phyloP scores from a whole-genome alignment of 2,113 vertebrate genomes.

The Nerophis ophidion region DNA sequence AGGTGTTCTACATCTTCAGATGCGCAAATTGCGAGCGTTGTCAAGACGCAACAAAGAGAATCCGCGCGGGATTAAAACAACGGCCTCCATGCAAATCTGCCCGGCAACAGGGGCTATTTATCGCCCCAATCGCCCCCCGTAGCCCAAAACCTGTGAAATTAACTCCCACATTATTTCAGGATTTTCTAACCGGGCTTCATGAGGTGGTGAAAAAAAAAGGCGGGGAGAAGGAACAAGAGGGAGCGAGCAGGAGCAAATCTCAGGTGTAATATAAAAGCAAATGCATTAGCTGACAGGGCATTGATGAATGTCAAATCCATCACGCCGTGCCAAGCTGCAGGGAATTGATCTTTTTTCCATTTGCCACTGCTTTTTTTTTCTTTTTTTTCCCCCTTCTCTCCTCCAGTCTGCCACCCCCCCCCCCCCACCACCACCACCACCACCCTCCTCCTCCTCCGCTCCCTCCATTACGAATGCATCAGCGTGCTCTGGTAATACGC shows the following conservation, averaged over 20 bases:
- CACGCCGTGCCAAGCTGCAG: conserved; percentile 41
- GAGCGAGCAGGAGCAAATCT: conserved; percentile 29
- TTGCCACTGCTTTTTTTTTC: conserved; percentile 29
- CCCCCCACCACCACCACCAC: conserved; percentile 46
- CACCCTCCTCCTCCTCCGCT: conserved; percentile 42
- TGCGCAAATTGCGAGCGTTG: conserved; percentile 25
- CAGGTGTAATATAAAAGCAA: conserved; percentile 66
- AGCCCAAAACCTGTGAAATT: conserved; percentile 24
- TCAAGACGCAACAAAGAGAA: conserved; percentile 19
- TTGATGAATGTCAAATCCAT: conserved; percentile 66
- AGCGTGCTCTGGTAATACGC: conserved; percentile 58
- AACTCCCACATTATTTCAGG: conserved; percentile 32
- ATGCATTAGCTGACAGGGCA: conserved; percentile 59
- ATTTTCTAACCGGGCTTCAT: conserved; percentile 56
- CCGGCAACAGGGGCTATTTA: not conserved
- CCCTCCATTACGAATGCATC: conserved; percentile 64
- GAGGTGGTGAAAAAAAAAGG: conserved; percentile 48
- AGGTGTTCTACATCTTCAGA: conserved; percentile 30
- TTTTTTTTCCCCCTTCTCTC: conserved; percentile 4
- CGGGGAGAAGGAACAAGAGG: not conserved
- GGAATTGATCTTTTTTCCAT: conserved; percentile 59
- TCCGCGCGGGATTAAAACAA: conserved; percentile 27
- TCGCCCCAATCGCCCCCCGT: not conserved
- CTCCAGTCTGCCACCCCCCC: conserved; percentile 38
- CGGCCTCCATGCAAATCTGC: conserved; percentile 19